Evolutionary conservation across 2,888 invertebrate species (phyloP), one percentile per base, ranked within the genome.

Genomic region (Mellilla xanthometata): DNA sequence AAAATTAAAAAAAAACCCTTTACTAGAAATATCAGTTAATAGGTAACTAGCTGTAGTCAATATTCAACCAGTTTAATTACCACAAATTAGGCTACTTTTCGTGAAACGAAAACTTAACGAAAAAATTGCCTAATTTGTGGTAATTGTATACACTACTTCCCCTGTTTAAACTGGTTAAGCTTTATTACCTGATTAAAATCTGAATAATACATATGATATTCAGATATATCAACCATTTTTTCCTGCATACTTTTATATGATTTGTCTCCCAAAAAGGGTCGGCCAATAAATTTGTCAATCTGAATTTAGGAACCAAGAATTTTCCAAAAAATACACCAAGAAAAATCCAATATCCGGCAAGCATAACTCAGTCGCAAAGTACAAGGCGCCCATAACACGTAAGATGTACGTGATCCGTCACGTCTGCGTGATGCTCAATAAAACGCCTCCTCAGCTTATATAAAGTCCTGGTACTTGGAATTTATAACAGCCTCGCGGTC

Each of bases 341-440:
- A 5, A 15, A 15, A 15, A 15, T 15, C 33, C 31, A 15, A 31
- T 32, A 27, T 36, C 31, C 34, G 35, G 9, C 13, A 31, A 24
- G 29, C 36, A 29, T 43, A 28, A 35, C 38, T 35, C 35, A 39
- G 29, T 33, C 30, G 33, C 30, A 7, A 47, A 35, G 29, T 58
- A 62, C 59, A 29, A 64, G 54, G 66, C 35, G n/a, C 10, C 7
- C 54, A 60, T 60, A 55, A 51, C 47, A 48, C 45, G 54, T 53
- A 56, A 49, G 40, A 45, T 33, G 32, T 12, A 45, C 45, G 45
- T 50, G 48, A 56, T 65, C 44, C 42, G 58, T 54, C 55, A 49
- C 55, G 54, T 39, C 51, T 45, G 52, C 49, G 62, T 45, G 49
- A 38, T 38, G 35, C 9, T 46, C 30, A 31, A 48, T 50, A 52